Percentiles rank a stretch among this genome's conserved stretches.
Evolutionary conservation across 2,888 invertebrate species (phyloP).

Genomic region (Euphydryas editha): DNA sequence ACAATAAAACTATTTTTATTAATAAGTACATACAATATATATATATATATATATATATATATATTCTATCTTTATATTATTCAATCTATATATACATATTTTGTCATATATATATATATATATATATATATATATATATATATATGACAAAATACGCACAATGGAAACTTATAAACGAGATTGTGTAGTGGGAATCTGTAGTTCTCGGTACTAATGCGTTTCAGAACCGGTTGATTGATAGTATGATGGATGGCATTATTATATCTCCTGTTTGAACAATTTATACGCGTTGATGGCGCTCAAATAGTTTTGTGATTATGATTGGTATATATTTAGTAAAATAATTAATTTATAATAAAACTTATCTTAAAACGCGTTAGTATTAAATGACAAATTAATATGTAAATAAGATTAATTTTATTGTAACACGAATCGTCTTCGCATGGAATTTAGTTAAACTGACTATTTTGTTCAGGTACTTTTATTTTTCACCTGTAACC

Average conservation of each 20-base stretch:
- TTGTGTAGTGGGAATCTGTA: not conserved
- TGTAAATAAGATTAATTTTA: not conserved
- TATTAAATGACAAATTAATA: too few relatives aligned
- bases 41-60: not conserved
- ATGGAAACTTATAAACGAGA: not conserved
- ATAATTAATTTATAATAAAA: not conserved
- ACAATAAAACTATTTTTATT: too few relatives aligned
- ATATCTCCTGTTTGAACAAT: not conserved
- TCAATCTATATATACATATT: not conserved
- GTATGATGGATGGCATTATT: slow-evolving; percentile 31
- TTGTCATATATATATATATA: not conserved
- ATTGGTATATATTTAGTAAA: not conserved
- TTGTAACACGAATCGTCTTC: too few relatives aligned
- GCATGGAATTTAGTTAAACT: too few relatives aligned
- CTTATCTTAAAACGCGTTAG: too few relatives aligned
- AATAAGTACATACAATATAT: too few relatives aligned
- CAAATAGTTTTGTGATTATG: not conserved
- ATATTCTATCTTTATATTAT: not conserved
- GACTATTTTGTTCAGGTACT: too few relatives aligned
- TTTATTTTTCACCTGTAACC: too few relatives aligned
- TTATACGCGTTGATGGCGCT: not conserved
- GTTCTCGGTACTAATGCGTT: slow-evolving; percentile 16
- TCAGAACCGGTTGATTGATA: slow-evolving; percentile 29
- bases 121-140: not conserved
- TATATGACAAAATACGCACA: not conserved